Conservation (phyloP, 2,888 invertebrate species). For the Ganaspis brasiliensis region DNA sequence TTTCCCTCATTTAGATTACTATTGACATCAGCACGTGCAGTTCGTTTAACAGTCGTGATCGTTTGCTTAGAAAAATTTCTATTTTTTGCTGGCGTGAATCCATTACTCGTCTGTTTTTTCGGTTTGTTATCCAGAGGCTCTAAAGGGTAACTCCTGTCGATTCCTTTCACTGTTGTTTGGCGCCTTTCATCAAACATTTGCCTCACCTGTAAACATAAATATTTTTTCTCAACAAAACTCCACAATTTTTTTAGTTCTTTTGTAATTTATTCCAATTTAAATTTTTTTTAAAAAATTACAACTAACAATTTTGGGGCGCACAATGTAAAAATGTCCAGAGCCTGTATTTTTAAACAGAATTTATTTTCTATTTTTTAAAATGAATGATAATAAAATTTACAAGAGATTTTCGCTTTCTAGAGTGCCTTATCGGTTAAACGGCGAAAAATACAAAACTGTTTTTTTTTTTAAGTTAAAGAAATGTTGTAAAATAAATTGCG, state of each 20-base stretch:
- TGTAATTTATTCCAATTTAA: no score
- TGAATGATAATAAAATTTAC: no score
- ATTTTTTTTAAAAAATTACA: no score
- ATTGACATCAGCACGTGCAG: conserved; percentile 77
- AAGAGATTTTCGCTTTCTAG: neutral
- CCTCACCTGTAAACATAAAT: conserved; percentile 84
- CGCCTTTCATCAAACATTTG: conserved; percentile 94
- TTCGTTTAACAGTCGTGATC: conserved; percentile 74
- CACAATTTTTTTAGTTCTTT: neutral
- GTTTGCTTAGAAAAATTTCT: neutral
- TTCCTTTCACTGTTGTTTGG: conserved; percentile 85
- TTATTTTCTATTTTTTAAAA: no score
- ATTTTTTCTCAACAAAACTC: neutral
- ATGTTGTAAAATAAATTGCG: neutral
- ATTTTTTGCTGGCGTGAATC: conserved; percentile 66
- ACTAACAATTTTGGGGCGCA: no score
- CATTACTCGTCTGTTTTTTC: conserved; percentile 70
- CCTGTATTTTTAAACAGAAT: no score
- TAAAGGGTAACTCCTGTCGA: conserved; percentile 91
- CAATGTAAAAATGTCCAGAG: no score
- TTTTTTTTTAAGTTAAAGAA: no score
- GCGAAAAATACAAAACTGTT: no score
- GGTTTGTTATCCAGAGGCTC: conserved; percentile 86
- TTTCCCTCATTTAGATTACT: conserved; percentile 78
- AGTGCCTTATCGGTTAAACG: no score